Base-by-base conservation (phyloP, 1,140 invertebrate species). In the Ganaspis sp. region DNA sequence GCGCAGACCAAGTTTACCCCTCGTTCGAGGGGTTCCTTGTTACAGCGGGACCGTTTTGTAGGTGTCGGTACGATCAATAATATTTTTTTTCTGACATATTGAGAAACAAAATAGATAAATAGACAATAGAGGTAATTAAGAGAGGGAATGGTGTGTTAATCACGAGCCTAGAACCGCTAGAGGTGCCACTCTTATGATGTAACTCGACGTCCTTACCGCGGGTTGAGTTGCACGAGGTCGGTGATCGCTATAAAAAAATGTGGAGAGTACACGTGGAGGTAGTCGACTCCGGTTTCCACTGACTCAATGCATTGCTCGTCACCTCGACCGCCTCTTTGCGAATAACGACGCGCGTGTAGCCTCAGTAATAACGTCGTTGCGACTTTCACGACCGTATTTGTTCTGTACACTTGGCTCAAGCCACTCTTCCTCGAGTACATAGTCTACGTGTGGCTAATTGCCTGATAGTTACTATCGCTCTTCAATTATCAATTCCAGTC, bases 231-330 rank as follows among this genome's bases (percentile, higher is more conserved):
- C 85, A 90, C 89, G 89, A 90, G 89, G 89, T 90, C 89, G 89
- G 89, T 90, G 89, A 90, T 90, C 89, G 89, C 87, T 90, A 89
- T 87, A 90, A 90, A 90, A 90, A 90, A 90, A 90, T 89, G 87
- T 85, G 83, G 76, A 81, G 76, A 81, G 82, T 85, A 89, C 89
- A 90, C 89, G 89, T 90, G 89, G 89, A 90, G 89, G 89, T 86
- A 82, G 88, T 75, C 64, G 88, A 72, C 70, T 74, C 72, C 69
- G 89, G 88, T 90, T 90, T 88, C 82, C 42, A 69, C 49, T 72
- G 69, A 58, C 79, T 74, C 42, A 69, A 77, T 76, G 81, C 72
- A 71, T 45, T 74, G 85, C 83, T 80, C 77, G 86, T 82, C 85
- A 8, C 72, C 53, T 45, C 83, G 53, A 19, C 87, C 58, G 84